Evolutionary conservation across 2,113 vertebrate genomes (phyloP).

Genomic region (Indicator indicator): DNA sequence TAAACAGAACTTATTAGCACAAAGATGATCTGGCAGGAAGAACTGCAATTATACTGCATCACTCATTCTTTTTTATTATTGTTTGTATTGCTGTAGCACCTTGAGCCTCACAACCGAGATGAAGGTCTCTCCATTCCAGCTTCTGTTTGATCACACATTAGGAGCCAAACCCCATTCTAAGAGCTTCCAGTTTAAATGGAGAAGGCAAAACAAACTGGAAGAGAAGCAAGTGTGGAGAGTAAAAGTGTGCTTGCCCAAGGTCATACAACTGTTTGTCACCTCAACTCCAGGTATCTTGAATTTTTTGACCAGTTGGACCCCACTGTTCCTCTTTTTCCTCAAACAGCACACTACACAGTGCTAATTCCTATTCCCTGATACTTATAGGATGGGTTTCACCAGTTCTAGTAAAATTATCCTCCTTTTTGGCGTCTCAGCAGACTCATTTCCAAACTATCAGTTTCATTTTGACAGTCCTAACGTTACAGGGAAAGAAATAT

Average conservation of each 20-base stretch:
- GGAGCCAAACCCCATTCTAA: not conserved
- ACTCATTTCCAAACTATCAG: not conserved
- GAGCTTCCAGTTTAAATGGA: constrained; percentile 17
- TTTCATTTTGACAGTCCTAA: not conserved
- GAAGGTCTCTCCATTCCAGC: not conserved
- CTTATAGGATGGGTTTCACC: not conserved
- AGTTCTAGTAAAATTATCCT: not conserved
- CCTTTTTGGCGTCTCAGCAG: not conserved
- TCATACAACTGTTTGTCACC: not conserved
- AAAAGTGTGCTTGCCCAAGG: not conserved
- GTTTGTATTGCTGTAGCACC: constrained; percentile 53
- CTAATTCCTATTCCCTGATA: not conserved
- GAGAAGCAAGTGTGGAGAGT: not conserved
- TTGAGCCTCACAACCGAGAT: constrained; percentile 9
- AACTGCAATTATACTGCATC: constrained; percentile 25
- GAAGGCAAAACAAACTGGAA: constrained; percentile 3
- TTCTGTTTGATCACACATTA: constrained; percentile 25
- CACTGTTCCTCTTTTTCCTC: not conserved
- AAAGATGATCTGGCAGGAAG: constrained; percentile 38
- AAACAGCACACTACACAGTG: not conserved
- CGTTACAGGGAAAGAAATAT: not conserved
- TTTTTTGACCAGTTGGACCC: not conserved
- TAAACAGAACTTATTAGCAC: constrained; percentile 56
- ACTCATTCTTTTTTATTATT: constrained; percentile 25
- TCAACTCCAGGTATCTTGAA: not conserved